Evolutionary conservation across 2,113 vertebrate genomes (phyloP).

Genomic region (Steatornis caripensis): DNA sequence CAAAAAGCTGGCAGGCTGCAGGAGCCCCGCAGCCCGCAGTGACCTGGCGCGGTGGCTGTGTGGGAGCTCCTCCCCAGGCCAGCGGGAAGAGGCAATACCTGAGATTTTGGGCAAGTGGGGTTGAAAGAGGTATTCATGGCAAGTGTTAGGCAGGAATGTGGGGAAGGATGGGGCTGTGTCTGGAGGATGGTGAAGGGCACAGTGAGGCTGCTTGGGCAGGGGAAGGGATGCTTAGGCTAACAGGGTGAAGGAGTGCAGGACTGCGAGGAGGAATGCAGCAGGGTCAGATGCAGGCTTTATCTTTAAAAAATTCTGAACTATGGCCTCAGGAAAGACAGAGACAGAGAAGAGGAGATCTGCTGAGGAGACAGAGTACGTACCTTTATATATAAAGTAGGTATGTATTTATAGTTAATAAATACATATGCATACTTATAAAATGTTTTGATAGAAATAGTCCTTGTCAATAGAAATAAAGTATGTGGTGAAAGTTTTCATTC

Average conservation of each 20-base stretch:
- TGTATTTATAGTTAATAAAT: neutral
- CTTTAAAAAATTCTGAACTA: neutral
- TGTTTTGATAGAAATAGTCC: neutral
- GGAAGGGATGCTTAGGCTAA: neutral
- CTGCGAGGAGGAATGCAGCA: neutral
- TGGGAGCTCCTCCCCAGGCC: neutral
- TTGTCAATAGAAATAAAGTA: neutral
- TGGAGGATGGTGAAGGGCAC: neutral
- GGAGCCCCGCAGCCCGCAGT: neutral
- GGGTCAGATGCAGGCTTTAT: neutral
- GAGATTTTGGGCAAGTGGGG: neutral
- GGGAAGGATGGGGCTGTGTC: neutral
- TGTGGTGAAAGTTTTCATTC: neutral
- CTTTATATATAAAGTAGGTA: neutral
- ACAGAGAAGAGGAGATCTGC: neutral
- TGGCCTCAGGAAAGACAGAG: neutral
- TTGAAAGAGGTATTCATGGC: neutral
- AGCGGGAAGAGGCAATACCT: neutral
- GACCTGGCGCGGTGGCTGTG: fast-evolving
- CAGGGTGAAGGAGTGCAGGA: neutral
- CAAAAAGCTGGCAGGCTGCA: neutral
- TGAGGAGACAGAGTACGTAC: neutral
- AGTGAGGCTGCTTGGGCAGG: neutral
- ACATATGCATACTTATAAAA: neutral
- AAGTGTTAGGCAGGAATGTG: neutral